Percentiles rank a stretch among this genome's conserved stretches.
These are phyloP conservation scores for Chlorops oryzae DNA, from an alignment of 1,140 invertebrate species.

Conservation along the genomic window DNA sequence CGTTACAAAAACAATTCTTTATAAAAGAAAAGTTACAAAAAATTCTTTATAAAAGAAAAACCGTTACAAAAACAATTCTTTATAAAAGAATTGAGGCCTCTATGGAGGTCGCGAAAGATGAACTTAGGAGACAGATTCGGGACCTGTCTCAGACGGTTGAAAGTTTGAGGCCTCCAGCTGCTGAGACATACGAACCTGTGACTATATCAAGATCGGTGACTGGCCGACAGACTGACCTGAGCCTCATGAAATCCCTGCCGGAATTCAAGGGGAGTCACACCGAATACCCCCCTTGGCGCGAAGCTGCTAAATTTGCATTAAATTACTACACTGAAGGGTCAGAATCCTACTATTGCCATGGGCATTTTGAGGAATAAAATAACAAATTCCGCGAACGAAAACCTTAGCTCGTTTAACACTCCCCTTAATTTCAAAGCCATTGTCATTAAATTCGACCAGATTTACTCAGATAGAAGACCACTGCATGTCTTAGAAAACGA, in stretches of 20 bases:
- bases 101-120: neutral
- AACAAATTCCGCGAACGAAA: neutral
- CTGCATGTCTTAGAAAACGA: conserved; percentile 10
- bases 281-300: no score
- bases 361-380: conserved; percentile 14
- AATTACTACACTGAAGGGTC: neutral
- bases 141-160: neutral
- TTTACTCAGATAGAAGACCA: conserved; percentile 11
- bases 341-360: conserved; percentile 8
- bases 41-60: no score
- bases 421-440: conserved; percentile 13
- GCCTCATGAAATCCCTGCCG: no score
- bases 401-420: conserved; percentile 8
- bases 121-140: neutral
- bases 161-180: neutral
- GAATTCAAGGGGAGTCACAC: no score
- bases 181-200: no score
- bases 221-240: no score
- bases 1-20: no score
- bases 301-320: neutral
- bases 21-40: no score
- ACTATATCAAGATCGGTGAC: no score
- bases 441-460: conserved; percentile 6
- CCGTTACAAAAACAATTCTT: no score
- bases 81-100: no score